Percentiles rank a stretch among this genome's conserved stretches.
Evolutionary conservation across 1,140 invertebrate genomes (phyloP).

Genomic region (Triops cancriformis): DNA sequence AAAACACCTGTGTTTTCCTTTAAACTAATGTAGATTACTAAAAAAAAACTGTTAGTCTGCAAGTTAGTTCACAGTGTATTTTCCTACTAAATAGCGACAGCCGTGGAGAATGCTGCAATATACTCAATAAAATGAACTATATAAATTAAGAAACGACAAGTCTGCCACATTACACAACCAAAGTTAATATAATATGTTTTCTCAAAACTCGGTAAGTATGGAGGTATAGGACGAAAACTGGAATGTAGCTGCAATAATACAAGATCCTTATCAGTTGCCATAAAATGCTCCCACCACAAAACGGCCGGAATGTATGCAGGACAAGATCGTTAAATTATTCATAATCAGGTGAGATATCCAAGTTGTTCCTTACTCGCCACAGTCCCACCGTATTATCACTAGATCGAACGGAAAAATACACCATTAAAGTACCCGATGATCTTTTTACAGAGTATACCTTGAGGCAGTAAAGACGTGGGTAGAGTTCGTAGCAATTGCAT

Average conservation of each 20-base stretch:
- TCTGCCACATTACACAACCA: not conserved
- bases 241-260: not conserved
- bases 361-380: slow-evolving; percentile 35
- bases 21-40: no score
- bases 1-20: no score
- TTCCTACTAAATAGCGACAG: not conserved
- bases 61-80: not conserved
- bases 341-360: slow-evolving; percentile 36
- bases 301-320: not conserved
- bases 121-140: not conserved
- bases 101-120: not conserved
- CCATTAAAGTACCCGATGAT: not conserved
- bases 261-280: not conserved
- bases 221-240: not conserved
- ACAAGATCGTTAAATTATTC: slow-evolving; percentile 2
- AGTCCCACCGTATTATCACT: slow-evolving; percentile 37
- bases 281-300: not conserved
- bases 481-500: slow-evolving; percentile 63
- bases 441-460: slow-evolving; percentile 41
- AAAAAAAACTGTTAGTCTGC: no score
- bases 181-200: not conserved
- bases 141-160: not conserved
- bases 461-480: slow-evolving; percentile 67
- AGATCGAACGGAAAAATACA: not conserved
- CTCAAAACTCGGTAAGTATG: not conserved